Conservation (phyloP, 2,888 invertebrate species). For the Drosophila nr. perissopoda region DNA sequence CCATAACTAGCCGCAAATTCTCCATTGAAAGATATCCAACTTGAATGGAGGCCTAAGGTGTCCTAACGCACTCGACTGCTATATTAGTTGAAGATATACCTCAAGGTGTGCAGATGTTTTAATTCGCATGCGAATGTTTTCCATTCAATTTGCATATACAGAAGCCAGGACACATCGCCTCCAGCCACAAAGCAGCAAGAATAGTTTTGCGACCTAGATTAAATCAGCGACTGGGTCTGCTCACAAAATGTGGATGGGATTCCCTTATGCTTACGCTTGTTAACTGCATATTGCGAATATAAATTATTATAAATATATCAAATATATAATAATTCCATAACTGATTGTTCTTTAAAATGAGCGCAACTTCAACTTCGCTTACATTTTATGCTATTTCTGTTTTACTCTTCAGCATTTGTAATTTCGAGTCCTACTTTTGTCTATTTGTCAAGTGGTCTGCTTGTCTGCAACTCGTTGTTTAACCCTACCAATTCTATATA, state of each 20-base stretch:
- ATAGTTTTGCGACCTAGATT: background rate
- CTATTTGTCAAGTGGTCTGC: background rate
- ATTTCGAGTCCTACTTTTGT: background rate
- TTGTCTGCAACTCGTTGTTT: slow-evolving; percentile 12
- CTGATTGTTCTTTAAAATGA: background rate
- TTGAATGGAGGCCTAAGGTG: background rate
- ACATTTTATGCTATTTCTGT: background rate
- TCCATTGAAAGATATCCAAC: background rate
- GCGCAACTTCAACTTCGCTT: background rate
- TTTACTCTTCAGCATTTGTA: background rate
- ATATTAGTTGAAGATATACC: background rate
- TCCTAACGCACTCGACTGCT: background rate
- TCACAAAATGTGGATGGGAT: background rate
- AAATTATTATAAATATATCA: background rate
- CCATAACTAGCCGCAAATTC: background rate
- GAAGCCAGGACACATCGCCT: background rate
- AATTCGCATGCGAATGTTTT: slow-evolving; percentile 4
- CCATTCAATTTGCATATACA: background rate
- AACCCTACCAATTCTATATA: background rate
- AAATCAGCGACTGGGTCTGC: background rate
- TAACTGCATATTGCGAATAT: no score
- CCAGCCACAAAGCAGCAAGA: background rate
- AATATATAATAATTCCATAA: background rate
- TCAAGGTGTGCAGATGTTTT: slow-evolving; percentile 1
- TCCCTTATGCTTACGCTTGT: background rate